These are phyloP conservation scores for Thereva unica DNA, from an alignment of 2,888 invertebrate genomes.

Conservation along the genomic window DNA sequence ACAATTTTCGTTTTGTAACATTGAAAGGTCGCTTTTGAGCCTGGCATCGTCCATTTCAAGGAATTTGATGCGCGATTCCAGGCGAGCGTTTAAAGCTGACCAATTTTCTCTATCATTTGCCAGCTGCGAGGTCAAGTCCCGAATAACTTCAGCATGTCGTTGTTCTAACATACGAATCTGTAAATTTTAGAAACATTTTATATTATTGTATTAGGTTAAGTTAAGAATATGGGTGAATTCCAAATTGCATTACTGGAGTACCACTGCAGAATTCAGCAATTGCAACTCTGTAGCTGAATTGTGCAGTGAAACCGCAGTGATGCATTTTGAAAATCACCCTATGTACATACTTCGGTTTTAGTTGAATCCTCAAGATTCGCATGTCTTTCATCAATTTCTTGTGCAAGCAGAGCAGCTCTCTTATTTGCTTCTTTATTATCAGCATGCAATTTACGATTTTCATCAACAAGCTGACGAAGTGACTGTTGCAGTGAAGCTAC, in stretches of 20 bases:
- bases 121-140: constrained; percentile 70
- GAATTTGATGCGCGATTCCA: constrained; percentile 68
- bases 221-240: too few relatives aligned
- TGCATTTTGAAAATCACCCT: too few relatives aligned
- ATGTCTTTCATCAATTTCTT: constrained; percentile 91
- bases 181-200: not conserved
- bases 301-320: too few relatives aligned
- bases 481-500: constrained; percentile 64
- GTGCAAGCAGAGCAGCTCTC: constrained; percentile 78
- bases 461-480: constrained; percentile 71
- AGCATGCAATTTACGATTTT: constrained; percentile 77
- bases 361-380: constrained; percentile 77
- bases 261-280: too few relatives aligned
- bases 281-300: too few relatives aligned
- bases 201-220: not conserved
- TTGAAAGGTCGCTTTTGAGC: constrained; percentile 66
- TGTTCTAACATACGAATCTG: constrained; percentile 72
- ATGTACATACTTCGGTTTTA: constrained; percentile 56
- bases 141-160: constrained; percentile 75
- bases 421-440: constrained; percentile 83
- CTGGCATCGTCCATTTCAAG: constrained; percentile 72
- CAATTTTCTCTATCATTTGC: constrained; percentile 76
- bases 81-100: constrained; percentile 61
- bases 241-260: too few relatives aligned
- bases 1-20: constrained; percentile 67